Percentiles rank a stretch among this genome's conserved stretches.
phyloP scores from a whole-genome alignment of 2,797 vertebrate species.

The Falco biarmicus region DNA sequence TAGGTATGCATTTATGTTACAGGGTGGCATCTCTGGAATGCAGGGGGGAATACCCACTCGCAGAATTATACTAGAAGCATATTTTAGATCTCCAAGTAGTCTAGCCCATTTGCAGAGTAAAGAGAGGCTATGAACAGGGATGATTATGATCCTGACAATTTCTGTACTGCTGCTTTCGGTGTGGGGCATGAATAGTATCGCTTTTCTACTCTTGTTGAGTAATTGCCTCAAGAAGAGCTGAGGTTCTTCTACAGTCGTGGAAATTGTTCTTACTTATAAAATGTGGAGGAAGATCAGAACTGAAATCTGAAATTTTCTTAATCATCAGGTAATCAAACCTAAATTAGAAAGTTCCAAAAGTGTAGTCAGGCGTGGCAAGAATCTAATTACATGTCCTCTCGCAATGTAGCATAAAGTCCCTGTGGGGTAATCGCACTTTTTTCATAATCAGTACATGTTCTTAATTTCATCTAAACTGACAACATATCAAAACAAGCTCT shows the following conservation, averaged over 20 bases:
- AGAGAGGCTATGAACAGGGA: neutral
- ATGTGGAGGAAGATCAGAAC: neutral
- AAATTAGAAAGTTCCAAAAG: slow-evolving; percentile 7
- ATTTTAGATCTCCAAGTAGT: neutral
- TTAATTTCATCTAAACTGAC: slow-evolving; percentile 1
- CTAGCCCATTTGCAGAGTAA: neutral
- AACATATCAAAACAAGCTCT: neutral
- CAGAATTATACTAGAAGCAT: neutral
- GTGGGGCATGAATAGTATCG: neutral
- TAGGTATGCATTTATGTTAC: neutral
- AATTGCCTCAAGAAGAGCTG: neutral
- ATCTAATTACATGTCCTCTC: neutral
- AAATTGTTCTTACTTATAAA: neutral
- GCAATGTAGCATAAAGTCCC: neutral
- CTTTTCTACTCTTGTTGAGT: neutral
- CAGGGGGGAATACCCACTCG: neutral
- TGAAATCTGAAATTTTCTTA: slow-evolving; percentile 38
- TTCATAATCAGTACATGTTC: neutral
- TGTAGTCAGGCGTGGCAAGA: neutral
- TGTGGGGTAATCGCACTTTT: neutral
- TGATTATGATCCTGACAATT: neutral
- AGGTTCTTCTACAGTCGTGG: neutral
- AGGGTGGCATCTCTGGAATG: neutral
- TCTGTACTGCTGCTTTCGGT: neutral
- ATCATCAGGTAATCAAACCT: slow-evolving; percentile 34